Base-by-base conservation (phyloP, 2,888 invertebrate species). In the Criorhina ranunculi region DNA sequence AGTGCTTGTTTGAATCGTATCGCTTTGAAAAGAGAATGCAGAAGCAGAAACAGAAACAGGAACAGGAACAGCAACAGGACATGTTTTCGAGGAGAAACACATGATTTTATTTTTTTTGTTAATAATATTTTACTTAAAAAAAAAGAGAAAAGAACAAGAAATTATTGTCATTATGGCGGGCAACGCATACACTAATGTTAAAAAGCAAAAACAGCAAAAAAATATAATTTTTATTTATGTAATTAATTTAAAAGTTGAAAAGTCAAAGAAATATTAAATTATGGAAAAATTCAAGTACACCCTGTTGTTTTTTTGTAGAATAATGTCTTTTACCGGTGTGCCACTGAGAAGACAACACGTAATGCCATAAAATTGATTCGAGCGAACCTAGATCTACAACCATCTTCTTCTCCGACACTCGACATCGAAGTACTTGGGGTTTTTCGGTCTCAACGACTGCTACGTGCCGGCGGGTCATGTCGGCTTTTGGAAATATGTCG, bases 181-280 rank as follows among this genome's bases (percentile, higher is more conserved):
- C 53, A 44, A 29, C 15, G 62, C 62, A 40, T 75, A 55, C 62
- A 72, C 5, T 53, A 73, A 29, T 75, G 75, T 75, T 64, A 44
- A 53, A 44, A 40, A 55, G n/a, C n/a, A n/a, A 55, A 24, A 73
- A 53, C 24, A 51, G n/a, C n/a, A 19, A 40, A 40, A 42, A 31
- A 35, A 11, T 24, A 53, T 53, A 40, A 67, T 55, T 31, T 24
- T 55, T 46, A 75, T 75, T 55, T 46, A n/a, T n/a, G n/a, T n/a
- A 46, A 55, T 55, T 75, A 29, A 55, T 51, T 66, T 42, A 33
- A 55, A 67, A 64, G 55, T 55, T 67, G 29, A 46, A 75, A 62
- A 64, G 53, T 53, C 40, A 55, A 29, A 67, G 37, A 51, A 67
- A 53, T 53, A 67, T 24, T 9, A 67, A 53, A 37, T 67, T 53